Evolutionary conservation across 2,113 vertebrate genomes (phyloP), one percentile per base, ranked within the genome.

Genomic region (Natator depressus): DNA sequence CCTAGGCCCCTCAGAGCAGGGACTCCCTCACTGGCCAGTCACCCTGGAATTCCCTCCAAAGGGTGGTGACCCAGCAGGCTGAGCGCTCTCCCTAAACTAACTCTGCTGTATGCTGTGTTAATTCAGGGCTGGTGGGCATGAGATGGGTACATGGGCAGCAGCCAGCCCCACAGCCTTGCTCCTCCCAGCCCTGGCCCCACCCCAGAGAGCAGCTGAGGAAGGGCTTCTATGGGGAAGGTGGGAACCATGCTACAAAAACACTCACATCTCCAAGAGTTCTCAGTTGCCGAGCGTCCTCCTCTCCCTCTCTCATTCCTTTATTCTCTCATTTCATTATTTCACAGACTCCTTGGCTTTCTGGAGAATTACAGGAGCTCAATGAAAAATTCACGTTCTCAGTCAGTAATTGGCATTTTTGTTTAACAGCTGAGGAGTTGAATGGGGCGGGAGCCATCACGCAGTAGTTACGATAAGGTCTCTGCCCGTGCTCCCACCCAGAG

Each of bases 351-450:
- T 84, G 76, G 86, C 81, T 96, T 97, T 93, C 92, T 89, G 85
- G 86, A 86, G 72, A 95, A 95, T 96, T 96, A 89, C 25, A 95
- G 93, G 91, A 98, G 79, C 80, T 92, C 81, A 91, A 95, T 96
- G 84, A 97, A 97, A 97, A 97, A 95, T 95, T 95, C 90, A 93
- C 93, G 80, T 91, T 96, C 91, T 96, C 86, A 78, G 81, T 84
- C 92, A 95, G 80, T 94, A 98, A 97, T 83, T 85, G 91, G 89
- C 86, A 95, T 95, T 97, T 97, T 94, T 86, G 49, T 80, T 82
- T 94, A 84, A 91, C 47, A 13, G 88, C 62, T 62, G 72, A 97
- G 82, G 87, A 89, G 93, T 87, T 93, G 94, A 90, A 51, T 85
- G 89, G 94, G 89, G 75, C 27, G 89, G 93, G 96, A 95, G 93